Evolutionary conservation across 1,140 invertebrate genomes (phyloP).

Genomic region (Thaumatotibia leucotreta): DNA sequence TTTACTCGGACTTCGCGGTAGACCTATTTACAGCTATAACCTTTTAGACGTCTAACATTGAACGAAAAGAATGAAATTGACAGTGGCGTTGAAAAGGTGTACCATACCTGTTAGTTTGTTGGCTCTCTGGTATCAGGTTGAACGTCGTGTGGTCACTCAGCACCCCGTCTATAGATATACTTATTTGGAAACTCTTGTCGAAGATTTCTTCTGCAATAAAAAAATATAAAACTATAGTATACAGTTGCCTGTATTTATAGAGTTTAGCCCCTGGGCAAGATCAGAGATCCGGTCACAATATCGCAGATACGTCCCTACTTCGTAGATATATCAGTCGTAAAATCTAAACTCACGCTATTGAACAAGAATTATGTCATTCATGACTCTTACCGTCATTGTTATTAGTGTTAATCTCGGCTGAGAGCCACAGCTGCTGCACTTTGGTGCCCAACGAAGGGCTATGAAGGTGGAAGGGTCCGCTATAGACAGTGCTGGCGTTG

Average conservation of each 20-base stretch:
- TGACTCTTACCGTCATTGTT: conserved; percentile 87
- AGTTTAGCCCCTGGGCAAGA: neutral
- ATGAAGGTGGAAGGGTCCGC: conserved; percentile 91
- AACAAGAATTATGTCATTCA: no score
- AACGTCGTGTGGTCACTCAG: conserved; percentile 83
- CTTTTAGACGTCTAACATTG: no score
- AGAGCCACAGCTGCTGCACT: conserved; percentile 95
- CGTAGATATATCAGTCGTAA: no score
- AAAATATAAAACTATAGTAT: neutral
- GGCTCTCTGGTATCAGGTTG: conserved; percentile 79
- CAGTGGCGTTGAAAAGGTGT: no score
- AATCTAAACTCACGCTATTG: conserved; percentile 12
- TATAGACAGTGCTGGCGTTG: conserved; percentile 82
- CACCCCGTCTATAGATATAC: conserved; percentile 88
- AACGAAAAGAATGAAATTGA: no score
- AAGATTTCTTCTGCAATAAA: conserved; percentile 87
- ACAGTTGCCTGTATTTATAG: no score
- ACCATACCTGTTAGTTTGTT: conserved; percentile 82
- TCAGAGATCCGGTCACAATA: no score
- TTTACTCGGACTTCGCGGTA: no score
- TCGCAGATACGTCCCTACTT: no score
- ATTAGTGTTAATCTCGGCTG: conserved; percentile 89
- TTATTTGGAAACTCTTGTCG: conserved; percentile 91
- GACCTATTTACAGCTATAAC: no score
- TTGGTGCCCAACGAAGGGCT: conserved; percentile 91